Base-by-base conservation (phyloP, 2,113 vertebrate species). In the Poecile atricapillus region DNA sequence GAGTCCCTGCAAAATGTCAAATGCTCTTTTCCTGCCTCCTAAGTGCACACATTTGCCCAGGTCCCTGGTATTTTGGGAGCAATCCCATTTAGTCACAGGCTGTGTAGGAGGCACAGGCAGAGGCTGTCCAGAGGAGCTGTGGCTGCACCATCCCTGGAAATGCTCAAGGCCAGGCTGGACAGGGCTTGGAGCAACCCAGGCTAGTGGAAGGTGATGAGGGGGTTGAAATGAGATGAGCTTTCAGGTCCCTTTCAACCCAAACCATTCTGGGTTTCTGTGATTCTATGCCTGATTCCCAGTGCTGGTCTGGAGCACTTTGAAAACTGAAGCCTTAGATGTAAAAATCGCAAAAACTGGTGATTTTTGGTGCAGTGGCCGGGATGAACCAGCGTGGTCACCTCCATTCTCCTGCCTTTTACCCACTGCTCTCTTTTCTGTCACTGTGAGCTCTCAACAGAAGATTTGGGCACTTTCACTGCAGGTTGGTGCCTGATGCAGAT, bases 1-100 rank as follows among this genome's bases (percentile, higher is more conserved):
- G 49, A 85, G 41, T 25, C 58, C 70, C 50, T 83, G 63, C 53
- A 69, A 93, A 93, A 92, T 39, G 79, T 81, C 77, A 85, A 52
- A 35, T 2, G 5, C 30, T 70, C 63, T 83, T 69, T 69, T 68
- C 44, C 37, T 37, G 63, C 3, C 2, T 83, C 74, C 52, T 44
- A 50, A 83, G 44, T 69, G 77, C 74, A 50, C 6, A 13, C 47
- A 18, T 55, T 86, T 83, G 31, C 37, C 18, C 37, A 22, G 55
- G 64, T 33, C 53, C 47, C 46, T 70, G 43, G 20, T 77, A 44
- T 62, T 89, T 64, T 17, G 53, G 58, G 74, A 82, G 12, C 10
- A 79, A 78, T 62, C 31, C 60, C 53, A 8, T 81, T 71, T 71
- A 11, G 16, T 53, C 2, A 1, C 6, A 13, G 35, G 52, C 39